phyloP scores from a whole-genome alignment of 2,888 invertebrate species.

The Drosophila atripex region DNA sequence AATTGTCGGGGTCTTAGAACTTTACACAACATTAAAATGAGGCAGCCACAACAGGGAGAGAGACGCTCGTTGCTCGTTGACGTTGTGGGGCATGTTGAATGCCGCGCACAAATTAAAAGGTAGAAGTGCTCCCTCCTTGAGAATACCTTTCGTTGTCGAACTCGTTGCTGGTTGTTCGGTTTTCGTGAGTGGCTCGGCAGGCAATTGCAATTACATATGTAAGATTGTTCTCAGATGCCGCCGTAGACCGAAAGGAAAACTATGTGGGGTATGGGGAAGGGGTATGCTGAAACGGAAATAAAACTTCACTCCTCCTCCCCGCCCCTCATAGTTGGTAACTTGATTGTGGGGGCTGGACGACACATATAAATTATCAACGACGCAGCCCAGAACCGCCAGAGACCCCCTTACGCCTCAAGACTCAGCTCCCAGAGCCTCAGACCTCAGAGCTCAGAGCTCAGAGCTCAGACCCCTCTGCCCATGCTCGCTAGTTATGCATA shows the following conservation, averaged over 20 bases:
- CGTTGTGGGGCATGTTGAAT: constrained; percentile 34
- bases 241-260: constrained; percentile 53
- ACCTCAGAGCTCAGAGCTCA: constrained; percentile 8
- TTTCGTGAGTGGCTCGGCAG: constrained; percentile 57
- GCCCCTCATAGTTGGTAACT: constrained; percentile 57
- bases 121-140: constrained; percentile 39
- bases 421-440: not conserved
- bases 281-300: constrained; percentile 67
- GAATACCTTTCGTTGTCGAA: constrained; percentile 45
- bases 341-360: constrained; percentile 79
- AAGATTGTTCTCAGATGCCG: constrained; percentile 52
- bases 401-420: no score
- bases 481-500: constrained; percentile 38
- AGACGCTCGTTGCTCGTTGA: not conserved
- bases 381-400: constrained; percentile 33
- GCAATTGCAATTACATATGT: constrained; percentile 74
- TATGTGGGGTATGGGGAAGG: no score
- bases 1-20: constrained; percentile 70
- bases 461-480: no score
- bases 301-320: constrained; percentile 43
- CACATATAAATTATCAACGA: constrained; percentile 75
- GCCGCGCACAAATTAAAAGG: constrained; percentile 77
- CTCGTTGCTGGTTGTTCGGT: constrained; percentile 45
- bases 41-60: constrained; percentile 33
- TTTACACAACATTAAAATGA: constrained; percentile 69